Conservation (phyloP, 2,797 vertebrate genomes). For the Myoxocephalus aenaeus region DNA sequence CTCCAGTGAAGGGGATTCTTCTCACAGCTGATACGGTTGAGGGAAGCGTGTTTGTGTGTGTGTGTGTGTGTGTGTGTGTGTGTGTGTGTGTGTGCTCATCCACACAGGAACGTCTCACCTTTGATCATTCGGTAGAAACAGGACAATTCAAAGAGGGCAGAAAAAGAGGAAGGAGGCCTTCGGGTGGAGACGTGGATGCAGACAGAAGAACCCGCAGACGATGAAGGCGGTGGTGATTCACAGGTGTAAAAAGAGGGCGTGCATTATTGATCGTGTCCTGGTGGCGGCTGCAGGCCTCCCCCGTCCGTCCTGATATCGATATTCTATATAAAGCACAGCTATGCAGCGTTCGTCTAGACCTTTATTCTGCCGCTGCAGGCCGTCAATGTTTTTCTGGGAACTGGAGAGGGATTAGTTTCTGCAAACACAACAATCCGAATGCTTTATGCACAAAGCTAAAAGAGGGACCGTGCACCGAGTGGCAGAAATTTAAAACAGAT, state of each 20-base stretch:
- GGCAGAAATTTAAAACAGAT: background rate
- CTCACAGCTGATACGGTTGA: conserved; percentile 56
- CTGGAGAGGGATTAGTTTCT: conserved; percentile 10
- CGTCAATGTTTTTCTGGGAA: conserved; percentile 23
- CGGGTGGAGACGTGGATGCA: background rate
- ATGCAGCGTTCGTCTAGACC: conserved; percentile 25
- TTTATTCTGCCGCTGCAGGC: conserved; percentile 47
- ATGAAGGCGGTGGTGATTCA: conserved; percentile 35
- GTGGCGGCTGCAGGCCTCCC: conserved; percentile 41
- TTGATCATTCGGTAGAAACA: conserved; percentile 12
- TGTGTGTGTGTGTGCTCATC: conserved; percentile 23
- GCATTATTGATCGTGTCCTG: conserved; percentile 63
- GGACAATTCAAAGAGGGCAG: background rate
- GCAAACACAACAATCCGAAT: background rate
- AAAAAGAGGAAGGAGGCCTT: background rate
- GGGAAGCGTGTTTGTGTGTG: conserved; percentile 16
- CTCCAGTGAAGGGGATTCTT: conserved; percentile 54
- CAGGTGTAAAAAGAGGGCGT: conserved; percentile 46
- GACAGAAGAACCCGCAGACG: conserved; percentile 7
- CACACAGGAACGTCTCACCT: conserved; percentile 53
- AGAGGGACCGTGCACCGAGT: background rate
- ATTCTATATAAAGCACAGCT: conserved; percentile 54
- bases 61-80: too few species aligned
- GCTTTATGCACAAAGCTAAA: conserved; percentile 7
- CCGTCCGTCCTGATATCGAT: conserved; percentile 53